phyloP scores from a whole-genome alignment of 2,797 vertebrate species.

The Rhincodon typus region DNA sequence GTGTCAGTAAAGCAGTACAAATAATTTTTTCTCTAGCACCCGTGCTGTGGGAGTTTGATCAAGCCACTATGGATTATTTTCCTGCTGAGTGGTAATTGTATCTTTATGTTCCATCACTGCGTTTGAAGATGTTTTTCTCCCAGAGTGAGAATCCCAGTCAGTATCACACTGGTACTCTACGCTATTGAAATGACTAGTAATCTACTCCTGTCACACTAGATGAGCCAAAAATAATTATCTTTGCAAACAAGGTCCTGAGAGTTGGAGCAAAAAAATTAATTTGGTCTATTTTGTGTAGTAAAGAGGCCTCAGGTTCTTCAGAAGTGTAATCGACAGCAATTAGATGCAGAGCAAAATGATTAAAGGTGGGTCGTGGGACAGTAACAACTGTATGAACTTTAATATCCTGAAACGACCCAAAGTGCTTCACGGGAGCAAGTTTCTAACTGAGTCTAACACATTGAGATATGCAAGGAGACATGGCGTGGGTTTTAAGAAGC shows the following conservation, averaged over 20 bases:
- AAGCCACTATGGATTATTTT: not conserved
- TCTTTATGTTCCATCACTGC: not conserved
- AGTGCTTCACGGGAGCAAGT: not conserved
- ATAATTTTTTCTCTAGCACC: not conserved
- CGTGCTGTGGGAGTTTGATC: not conserved
- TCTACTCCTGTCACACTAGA: not conserved
- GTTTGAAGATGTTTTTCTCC: not conserved
- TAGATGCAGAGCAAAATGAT: not conserved
- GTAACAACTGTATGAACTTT: not conserved
- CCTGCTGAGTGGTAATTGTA: not conserved
- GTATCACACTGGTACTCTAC: not conserved
- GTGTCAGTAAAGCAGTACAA: not conserved
- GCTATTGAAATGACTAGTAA: not conserved
- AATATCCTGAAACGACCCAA: not conserved
- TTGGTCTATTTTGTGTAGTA: not conserved
- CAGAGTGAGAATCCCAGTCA: not conserved
- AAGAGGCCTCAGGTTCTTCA: not conserved
- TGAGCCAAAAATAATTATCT: not conserved
- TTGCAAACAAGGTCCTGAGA: not conserved
- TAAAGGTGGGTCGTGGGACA: not conserved
- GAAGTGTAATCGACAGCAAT: not conserved
- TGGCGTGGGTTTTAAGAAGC: not conserved
- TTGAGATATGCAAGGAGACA: not conserved
- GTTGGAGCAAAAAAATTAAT: not conserved
- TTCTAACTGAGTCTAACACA: not conserved